Evolutionary conservation across 2,888 invertebrate genomes (phyloP), one percentile per base, ranked within the genome.

Genomic region (Pristionchus fissidentatus): DNA sequence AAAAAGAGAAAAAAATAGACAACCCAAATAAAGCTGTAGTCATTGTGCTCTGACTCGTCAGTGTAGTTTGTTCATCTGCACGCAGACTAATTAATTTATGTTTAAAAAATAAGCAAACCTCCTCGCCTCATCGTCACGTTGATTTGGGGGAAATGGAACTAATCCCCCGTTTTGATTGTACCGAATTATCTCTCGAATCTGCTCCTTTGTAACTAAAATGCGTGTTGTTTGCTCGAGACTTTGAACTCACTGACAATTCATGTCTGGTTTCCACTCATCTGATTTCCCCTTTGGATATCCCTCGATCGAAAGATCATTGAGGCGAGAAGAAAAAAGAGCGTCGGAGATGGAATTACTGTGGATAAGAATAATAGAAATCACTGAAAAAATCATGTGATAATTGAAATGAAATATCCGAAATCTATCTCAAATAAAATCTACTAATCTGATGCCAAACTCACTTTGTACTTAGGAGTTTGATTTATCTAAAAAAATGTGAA

Each of bases 21-120:
- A 38, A 70, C 70, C 70, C 70, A 70, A n/a, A 70, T 41, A 41
- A 70, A 70, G 70, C 70, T 70, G 70, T 70, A 70, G 41, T 43
- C 26, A 3, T 22, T 70, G 41, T 70, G 70, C 26, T 70, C 70
- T 4, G 15, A 41, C 41, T 70, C 70, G 26, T 70, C 70, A 4
- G 70, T 70, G 70, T 70, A 70, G 70, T 70, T 70, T 4, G 70
- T 70, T 41, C 70, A 70, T 41, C 70, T 70, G 29, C 10, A 60
- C n/a, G n/a, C n/a, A n/a, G n/a, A 13, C 22, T 43, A 5, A 8
- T 43, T n/a, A 41, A 1, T 66, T 5, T 32, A 41, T 3, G 32
- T 41, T 41, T 41, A 4, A n/a, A n/a, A 3, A 35, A 62, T 60
- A 62, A 1, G 15, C 1, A n/a, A 70, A 70, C 70, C 43, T 8